A percentile compares a stretch with the other conserved stretches of the same genome.
Conservation (phyloP, 2,113 vertebrate species). For the Camelus dromedarius region DNA sequence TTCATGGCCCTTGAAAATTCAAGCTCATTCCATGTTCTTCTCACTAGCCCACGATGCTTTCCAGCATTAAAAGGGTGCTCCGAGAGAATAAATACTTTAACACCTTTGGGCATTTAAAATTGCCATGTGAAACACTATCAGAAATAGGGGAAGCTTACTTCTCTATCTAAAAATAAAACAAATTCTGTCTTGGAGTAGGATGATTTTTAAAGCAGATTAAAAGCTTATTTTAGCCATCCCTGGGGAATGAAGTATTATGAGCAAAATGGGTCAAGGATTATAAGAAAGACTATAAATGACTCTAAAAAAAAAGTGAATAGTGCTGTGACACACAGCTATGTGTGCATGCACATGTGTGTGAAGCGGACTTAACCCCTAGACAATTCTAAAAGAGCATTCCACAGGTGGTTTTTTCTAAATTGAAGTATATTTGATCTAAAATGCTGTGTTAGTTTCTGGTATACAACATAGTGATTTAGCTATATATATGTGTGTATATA, state of each 20-base stretch:
- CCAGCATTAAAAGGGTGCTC: neutral
- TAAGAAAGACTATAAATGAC: neutral
- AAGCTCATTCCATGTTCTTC: neutral
- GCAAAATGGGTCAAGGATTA: neutral
- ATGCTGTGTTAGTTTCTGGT: too few species aligned
- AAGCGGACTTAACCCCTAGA: too few species aligned
- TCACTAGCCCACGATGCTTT: neutral
- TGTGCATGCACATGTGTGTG: fast-evolving
- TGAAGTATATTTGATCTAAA: too few species aligned
- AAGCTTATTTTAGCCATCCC: neutral
- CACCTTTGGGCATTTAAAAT: neutral
- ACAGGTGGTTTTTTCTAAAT: neutral
- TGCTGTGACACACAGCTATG: neutral
- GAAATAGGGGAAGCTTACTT: conserved; percentile 7
- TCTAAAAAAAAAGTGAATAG: neutral
- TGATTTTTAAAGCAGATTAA: conserved; percentile 26
- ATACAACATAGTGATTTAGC: too few species aligned
- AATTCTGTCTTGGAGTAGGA: conserved; percentile 1
- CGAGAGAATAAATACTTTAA: neutral
- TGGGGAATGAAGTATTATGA: neutral
- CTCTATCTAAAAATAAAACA: neutral
- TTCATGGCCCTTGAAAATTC: neutral
- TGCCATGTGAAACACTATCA: neutral
- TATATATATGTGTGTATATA: too few species aligned
- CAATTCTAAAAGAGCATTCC: neutral